Evolutionary conservation across 2,888 invertebrate genomes (phyloP).

Genomic region (Thereva nobilitata): DNA sequence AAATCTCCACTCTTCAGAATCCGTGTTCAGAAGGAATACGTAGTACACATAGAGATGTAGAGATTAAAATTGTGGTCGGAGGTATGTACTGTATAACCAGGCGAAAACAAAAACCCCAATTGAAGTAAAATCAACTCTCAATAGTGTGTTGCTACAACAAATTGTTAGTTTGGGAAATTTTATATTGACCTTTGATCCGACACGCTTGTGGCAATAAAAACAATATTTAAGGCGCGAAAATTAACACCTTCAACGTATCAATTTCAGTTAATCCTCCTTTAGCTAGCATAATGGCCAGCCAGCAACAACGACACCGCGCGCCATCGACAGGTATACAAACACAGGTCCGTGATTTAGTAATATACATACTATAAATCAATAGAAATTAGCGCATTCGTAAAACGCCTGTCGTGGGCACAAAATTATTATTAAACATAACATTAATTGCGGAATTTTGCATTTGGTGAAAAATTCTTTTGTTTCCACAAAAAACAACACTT

Average conservation of each 20-base stretch:
- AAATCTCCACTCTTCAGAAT: slow-evolving; percentile 37
- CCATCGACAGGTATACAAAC: no score
- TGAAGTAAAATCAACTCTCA: slow-evolving; percentile 38
- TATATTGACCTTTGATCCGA: slow-evolving; percentile 51
- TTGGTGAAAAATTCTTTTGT: slow-evolving; percentile 23
- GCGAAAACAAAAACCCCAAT: slow-evolving; percentile 26
- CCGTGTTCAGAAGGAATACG: slow-evolving; percentile 36
- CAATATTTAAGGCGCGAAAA: slow-evolving; percentile 57
- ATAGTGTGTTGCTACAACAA: slow-evolving; percentile 37
- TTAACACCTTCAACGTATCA: slow-evolving; percentile 52
- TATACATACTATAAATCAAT: no score
- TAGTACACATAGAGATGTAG: slow-evolving; percentile 33
- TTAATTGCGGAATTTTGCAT: not conserved
- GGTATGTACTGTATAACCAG: not conserved
- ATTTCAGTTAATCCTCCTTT: not conserved
- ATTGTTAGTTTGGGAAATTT: slow-evolving; percentile 38
- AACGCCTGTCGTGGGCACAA: no score
- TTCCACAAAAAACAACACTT: slow-evolving; percentile 27
- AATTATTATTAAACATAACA: slow-evolving; percentile 4
- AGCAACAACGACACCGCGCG: no score
- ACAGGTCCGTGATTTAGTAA: no score
- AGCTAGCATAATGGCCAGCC: not conserved
- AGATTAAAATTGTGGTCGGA: slow-evolving; percentile 19
- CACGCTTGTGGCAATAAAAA: slow-evolving; percentile 58
- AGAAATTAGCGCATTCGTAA: no score